Base-by-base conservation (phyloP, 1,140 invertebrate species). In the Cyclargus thomasi region DNA sequence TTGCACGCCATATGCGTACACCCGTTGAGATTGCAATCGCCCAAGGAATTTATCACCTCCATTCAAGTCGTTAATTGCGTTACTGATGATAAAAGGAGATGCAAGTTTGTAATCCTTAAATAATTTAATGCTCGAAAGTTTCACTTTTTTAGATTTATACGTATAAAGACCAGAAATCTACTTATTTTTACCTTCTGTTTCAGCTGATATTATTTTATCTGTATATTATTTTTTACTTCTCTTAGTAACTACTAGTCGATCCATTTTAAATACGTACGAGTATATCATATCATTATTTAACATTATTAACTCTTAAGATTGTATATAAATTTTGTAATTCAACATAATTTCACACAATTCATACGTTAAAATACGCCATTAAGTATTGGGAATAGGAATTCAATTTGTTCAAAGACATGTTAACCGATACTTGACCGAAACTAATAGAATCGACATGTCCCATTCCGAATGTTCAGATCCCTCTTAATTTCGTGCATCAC, bases 1-100 rank as follows among this genome's bases (percentile, higher is more conserved):
- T 72, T 82, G 79, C 70, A 67, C 62, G 62, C 83, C 82, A 83
- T 82, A 83, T 84, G 82, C 67, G 78, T 73, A 68, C 77, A 81
- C 67, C 72, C 70, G 74, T 73, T 67, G 62, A 73, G 77, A 83
- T 84, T 63, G 78, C 74, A 74, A 81, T 81, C 74, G 68, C 64
- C 64, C 6, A 53, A 65, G 47, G 70, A 63, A 72, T 76, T 74
- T 74, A 74, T 76, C 74, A 74, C 74, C 70, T 69, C 29, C 67
- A 73, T 23, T 67, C 55, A 17, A 17, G 63, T 74, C 62, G 53
- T 70, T 71, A 69, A 71, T 71, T 74, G 55, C 53, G 17, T 66
- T 55, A 21, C 53, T 36, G 65, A 62, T 66, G 17, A 35, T 20
- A 59, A 18, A 20, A 59, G 55, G 39, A 55, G 16, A 39, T 17